These are phyloP conservation scores for Dolichotis patagonum DNA, from an alignment of 2,113 vertebrate genomes.

Conservation along the genomic window DNA sequence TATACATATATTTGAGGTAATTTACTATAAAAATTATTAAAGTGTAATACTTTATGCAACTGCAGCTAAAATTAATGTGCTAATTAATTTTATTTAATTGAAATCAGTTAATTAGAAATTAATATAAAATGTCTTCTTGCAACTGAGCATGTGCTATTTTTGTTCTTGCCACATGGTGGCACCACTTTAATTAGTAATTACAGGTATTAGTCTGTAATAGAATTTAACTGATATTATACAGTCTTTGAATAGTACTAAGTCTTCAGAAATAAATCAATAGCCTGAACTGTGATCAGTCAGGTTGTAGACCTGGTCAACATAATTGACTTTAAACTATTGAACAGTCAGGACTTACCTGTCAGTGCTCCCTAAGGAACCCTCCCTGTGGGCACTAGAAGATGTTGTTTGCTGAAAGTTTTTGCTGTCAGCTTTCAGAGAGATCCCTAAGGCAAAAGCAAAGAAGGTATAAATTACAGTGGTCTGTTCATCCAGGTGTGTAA, in stretches of 20 bases:
- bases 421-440: neutral
- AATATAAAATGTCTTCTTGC: neutral
- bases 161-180: conserved; percentile 61
- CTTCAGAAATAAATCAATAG: neutral
- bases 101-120: neutral
- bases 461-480: neutral
- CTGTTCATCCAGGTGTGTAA: neutral
- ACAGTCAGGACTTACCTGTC: neutral
- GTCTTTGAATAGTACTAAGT: neutral
- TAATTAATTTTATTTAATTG: neutral
- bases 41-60: neutral
- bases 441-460: neutral
- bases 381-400: neutral
- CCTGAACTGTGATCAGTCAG: neutral
- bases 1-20: conserved; percentile 5
- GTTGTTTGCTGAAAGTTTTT: neutral
- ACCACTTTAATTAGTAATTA: conserved; percentile 36
- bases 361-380: neutral
- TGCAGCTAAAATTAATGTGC: neutral
- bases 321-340: neutral
- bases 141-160: neutral
- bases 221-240: neutral
- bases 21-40: neutral
- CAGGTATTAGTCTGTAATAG: neutral
- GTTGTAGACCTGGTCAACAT: neutral